These are phyloP conservation scores for Pomatostomus ruficeps DNA, from an alignment of 2,113 vertebrate genomes.

Conservation along the genomic window DNA sequence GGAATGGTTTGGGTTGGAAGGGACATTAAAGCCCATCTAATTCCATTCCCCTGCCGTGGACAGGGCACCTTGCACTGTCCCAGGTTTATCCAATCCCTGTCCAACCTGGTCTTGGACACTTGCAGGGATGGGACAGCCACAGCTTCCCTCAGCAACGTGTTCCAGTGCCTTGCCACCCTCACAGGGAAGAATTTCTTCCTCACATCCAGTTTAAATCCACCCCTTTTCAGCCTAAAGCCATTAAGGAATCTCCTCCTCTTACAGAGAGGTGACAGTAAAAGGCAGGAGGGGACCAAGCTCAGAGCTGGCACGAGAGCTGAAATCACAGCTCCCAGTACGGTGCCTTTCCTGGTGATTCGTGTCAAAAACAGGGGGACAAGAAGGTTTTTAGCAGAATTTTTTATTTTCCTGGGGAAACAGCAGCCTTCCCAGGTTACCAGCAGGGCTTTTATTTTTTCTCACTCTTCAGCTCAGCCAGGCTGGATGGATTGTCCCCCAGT, in stretches of 20 bases:
- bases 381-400: background rate
- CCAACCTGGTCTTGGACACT: background rate
- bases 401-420: background rate
- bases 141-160: background rate
- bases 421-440: background rate
- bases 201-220: background rate
- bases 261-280: background rate
- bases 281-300: background rate
- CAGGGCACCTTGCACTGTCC: background rate
- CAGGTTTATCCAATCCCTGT: fast-evolving
- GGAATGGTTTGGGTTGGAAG: background rate
- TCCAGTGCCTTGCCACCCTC: background rate
- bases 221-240: background rate
- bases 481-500: background rate
- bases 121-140: background rate
- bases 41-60: background rate
- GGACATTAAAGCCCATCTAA: background rate
- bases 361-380: background rate
- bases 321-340: fast-evolving
- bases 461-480: background rate
- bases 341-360: background rate
- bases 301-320: background rate
- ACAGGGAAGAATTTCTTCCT: background rate
- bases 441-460: background rate
- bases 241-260: background rate